These are phyloP conservation scores for Gyps fulvus DNA, from an alignment of 2,113 vertebrate genomes.

Conservation along the genomic window DNA sequence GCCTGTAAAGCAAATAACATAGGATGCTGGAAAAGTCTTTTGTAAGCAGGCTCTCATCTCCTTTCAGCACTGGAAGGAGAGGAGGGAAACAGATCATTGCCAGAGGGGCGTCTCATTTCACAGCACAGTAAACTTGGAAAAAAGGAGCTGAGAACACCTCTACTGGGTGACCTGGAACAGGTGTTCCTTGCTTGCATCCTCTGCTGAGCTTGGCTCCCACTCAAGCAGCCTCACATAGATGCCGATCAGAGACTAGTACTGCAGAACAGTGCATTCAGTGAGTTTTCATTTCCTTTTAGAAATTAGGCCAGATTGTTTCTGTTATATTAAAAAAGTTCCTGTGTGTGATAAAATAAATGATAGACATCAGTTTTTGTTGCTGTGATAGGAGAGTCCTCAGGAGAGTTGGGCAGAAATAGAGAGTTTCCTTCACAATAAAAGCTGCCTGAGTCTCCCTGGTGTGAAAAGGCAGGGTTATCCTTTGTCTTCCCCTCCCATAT, in stretches of 20 bases:
- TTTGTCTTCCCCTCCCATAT: background rate
- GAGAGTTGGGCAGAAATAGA: background rate
- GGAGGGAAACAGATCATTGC: background rate
- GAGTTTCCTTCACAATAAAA: background rate
- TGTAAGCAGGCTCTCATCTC: background rate
- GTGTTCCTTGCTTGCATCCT: background rate
- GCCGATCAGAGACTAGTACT: background rate
- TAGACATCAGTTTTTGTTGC: background rate
- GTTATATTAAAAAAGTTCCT: background rate
- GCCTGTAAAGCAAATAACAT: background rate
- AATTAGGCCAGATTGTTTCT: background rate
- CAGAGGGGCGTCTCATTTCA: background rate
- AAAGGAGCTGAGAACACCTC: background rate
- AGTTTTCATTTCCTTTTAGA: conserved; percentile 28
- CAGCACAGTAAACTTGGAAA: background rate
- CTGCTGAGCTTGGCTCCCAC: background rate
- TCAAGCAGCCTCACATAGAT: background rate
- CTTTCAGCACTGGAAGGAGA: background rate
- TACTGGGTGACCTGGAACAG: background rate
- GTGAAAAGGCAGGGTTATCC: background rate
- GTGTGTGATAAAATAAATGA: background rate
- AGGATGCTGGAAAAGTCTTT: background rate
- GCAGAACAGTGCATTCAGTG: background rate
- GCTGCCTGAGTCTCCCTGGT: background rate
- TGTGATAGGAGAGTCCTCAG: background rate